A percentile compares a stretch with the other conserved stretches of the same genome.
phyloP scores from a whole-genome alignment of 2,113 vertebrate genomes.

The Neoarius graeffei region DNA sequence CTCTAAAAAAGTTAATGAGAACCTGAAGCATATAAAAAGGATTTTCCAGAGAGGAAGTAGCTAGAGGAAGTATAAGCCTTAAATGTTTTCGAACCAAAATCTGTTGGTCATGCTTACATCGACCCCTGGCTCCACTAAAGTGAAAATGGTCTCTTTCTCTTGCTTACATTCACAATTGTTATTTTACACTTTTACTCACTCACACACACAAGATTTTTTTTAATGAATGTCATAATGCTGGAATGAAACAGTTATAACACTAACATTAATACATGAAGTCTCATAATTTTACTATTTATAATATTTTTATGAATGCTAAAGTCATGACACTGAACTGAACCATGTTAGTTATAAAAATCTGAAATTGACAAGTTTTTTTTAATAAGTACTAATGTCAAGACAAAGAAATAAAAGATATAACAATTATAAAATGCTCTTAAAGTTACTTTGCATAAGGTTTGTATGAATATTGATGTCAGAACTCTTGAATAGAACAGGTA shows the following conservation, averaged over 20 bases:
- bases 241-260: not conserved
- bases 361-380: too few species aligned
- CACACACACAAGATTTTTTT: not conserved
- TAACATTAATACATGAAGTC: too few species aligned
- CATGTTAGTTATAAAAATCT: not conserved
- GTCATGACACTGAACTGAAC: not conserved
- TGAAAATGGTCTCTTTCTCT: not conserved
- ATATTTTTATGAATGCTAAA: not conserved
- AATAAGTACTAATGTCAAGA: not conserved
- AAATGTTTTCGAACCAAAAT: slow-evolving; percentile 17
- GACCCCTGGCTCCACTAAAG: not conserved
- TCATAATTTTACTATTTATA: not conserved
- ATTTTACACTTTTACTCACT: not conserved
- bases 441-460: not conserved
- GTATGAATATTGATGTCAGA: not conserved
- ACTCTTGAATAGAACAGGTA: not conserved
- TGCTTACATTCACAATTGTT: not conserved
- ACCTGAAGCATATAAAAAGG: not conserved
- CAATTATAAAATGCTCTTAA: not conserved
- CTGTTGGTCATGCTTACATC: slow-evolving; percentile 3
- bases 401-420: not conserved
- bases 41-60: slow-evolving; percentile 36
- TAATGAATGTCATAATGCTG: not conserved
- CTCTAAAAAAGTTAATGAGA: slow-evolving; percentile 5
- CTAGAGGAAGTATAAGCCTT: slow-evolving; percentile 15